Percentiles rank a stretch among this genome's conserved stretches.
Evolutionary conservation across 2,888 invertebrate genomes (phyloP).

Genomic region (Drosophila putrida): DNA sequence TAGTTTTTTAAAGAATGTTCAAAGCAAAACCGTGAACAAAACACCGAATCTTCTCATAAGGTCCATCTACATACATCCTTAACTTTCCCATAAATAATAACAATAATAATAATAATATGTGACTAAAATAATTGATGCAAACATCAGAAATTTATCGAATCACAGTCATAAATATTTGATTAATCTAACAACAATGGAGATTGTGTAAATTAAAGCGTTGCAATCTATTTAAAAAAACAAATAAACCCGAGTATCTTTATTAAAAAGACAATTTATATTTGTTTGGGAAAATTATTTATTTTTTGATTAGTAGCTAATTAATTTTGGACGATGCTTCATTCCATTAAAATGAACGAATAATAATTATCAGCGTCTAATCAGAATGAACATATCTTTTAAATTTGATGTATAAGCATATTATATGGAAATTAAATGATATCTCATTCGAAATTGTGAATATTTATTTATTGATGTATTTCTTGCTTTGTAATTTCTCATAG

Average conservation of each 20-base stretch:
- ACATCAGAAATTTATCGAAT: background rate
- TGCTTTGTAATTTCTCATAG: background rate
- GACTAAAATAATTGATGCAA: too few species aligned
- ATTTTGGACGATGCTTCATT: background rate
- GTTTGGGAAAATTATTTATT: background rate
- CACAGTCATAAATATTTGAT: background rate
- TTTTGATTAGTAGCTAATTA: background rate
- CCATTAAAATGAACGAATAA: background rate
- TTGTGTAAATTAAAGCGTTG: background rate
- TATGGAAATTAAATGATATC: constrained; percentile 1
- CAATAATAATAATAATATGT: too few species aligned
- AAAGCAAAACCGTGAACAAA: too few species aligned
- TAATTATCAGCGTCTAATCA: too few species aligned
- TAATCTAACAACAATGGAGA: background rate
- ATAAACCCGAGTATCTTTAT: background rate
- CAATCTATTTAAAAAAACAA: background rate
- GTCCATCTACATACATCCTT: too few species aligned
- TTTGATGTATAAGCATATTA: too few species aligned
- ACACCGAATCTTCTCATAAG: too few species aligned
- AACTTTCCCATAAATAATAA: too few species aligned
- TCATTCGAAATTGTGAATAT: background rate
- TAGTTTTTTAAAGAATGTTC: too few species aligned
- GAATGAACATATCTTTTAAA: background rate
- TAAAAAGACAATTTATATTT: background rate
- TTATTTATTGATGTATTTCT: background rate